Base-by-base conservation (phyloP, 2,113 vertebrate genomes). In the Sorex araneus region DNA sequence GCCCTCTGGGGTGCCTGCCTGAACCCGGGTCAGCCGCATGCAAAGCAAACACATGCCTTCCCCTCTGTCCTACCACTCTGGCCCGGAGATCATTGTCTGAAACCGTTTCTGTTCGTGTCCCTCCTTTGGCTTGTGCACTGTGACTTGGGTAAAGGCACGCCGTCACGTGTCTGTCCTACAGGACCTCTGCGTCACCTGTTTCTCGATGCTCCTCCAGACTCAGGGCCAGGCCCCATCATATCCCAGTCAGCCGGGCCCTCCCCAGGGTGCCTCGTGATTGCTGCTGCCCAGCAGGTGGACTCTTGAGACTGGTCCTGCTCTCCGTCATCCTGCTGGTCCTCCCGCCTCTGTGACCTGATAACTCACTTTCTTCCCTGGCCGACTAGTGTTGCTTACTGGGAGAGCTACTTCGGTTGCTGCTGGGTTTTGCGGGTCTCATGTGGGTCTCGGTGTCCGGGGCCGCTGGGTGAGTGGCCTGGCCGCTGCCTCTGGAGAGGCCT, bases 321-420 rank as follows among this genome's bases (percentile, higher is more conserved):
- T 64, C 23, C 25, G 10, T 13, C 8, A 8, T 15, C 25, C 60
- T 63, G 11, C 3, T 28, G 64, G 7, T 79, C 75, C 28, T 3
- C 73, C 70, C 60, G 60, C 87, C 87, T 75, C 86, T 3, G 13
- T 77, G 75, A 28, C 4, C 82, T 88, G 43, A 43, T 87, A 70
- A 21, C 30, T 90, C 40, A 32, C 74, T 82, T 64, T n/a, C 54
- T 83, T 84, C 80, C 87, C 32, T 89, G 81, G 66, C 70, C n/a
- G n/a, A n/a, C n/a, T n/a, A n/a, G n/a, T n/a, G n/a, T n/a, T n/a
- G n/a, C n/a, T n/a, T n/a, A n/a, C n/a, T n/a, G n/a, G n/a, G n/a
- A n/a, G n/a, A 50, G 47, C 47, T 16, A 9, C 45, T 89, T 94
- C 78, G 45, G 15, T 79, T 69, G 25, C 13, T 64, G 83, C 57